A percentile compares a stretch with the other conserved stretches of the same genome.
These are phyloP conservation scores for Meiosimyza decipiens DNA, from an alignment of 2,888 invertebrate species.

Conservation along the genomic window DNA sequence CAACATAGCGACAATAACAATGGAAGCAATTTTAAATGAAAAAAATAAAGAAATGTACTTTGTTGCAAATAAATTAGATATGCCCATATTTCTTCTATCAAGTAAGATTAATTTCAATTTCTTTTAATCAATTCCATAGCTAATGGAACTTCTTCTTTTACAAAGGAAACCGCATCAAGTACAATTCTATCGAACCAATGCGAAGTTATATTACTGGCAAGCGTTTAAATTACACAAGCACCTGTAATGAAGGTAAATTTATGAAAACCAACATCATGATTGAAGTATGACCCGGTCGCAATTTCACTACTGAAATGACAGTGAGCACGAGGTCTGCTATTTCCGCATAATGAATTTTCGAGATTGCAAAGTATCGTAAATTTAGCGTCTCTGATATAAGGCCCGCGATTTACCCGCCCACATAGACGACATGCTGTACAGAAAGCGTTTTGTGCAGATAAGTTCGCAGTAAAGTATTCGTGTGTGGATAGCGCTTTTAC, in stretches of 20 bases:
- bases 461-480: too few species aligned
- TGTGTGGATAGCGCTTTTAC: too few species aligned
- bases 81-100: constrained; percentile 58
- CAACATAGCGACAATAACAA: neutral
- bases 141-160: neutral
- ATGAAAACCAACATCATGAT: neutral
- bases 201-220: constrained; percentile 36
- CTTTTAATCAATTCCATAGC: neutral
- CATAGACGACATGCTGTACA: too few species aligned
- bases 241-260: constrained; percentile 34
- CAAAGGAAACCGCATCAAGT: constrained; percentile 45
- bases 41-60: constrained; percentile 43
- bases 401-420: too few species aligned
- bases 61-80: constrained; percentile 50
- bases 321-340: too few species aligned
- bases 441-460: too few species aligned
- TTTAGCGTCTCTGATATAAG: too few species aligned
- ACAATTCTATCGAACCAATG: constrained; percentile 27
- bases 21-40: neutral
- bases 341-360: too few species aligned
- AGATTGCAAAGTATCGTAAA: too few species aligned
- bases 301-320: too few species aligned
- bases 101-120: constrained; percentile 46
- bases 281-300: too few species aligned
- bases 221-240: constrained; percentile 18